Conservation (phyloP, 2,888 invertebrate species). For the Nomada lathburiana region DNA sequence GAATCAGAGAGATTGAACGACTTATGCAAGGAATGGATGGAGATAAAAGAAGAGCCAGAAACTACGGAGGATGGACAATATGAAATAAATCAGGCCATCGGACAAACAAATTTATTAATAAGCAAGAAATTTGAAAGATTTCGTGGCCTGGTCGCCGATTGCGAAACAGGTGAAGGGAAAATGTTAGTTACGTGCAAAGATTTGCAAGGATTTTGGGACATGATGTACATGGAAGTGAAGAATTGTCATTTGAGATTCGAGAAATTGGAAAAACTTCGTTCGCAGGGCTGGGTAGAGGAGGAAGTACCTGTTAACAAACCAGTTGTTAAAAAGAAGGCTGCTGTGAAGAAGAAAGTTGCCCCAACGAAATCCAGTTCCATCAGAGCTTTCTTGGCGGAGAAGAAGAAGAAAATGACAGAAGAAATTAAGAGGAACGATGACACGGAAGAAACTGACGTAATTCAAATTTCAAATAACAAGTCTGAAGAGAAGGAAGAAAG, state of each 20-base stretch:
- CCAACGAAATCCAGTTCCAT: constrained; percentile 66
- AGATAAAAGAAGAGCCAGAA: constrained; percentile 82
- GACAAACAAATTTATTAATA: constrained; percentile 91
- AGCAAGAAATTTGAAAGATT: constrained; percentile 93
- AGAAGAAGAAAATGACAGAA: constrained; percentile 69
- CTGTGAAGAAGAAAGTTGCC: constrained; percentile 44
- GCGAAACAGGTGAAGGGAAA: constrained; percentile 84
- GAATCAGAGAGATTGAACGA: constrained; percentile 86
- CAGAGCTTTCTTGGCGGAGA: constrained; percentile 71
- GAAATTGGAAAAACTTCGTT: constrained; percentile 69
- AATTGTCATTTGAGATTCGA: constrained; percentile 78
- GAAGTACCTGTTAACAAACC: constrained; percentile 68
- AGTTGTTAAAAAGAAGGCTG: constrained; percentile 46
- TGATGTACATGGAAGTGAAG: constrained; percentile 90
- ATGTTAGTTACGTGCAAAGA: constrained; percentile 88
- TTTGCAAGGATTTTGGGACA: constrained; percentile 95
- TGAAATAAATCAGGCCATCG: constrained; percentile 89
- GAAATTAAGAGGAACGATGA: background rate
- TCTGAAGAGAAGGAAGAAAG: background rate
- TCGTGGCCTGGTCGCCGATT: constrained; percentile 83
- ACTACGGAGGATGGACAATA: constrained; percentile 86
- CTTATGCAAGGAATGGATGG: constrained; percentile 86
- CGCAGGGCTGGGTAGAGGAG: constrained; percentile 85
- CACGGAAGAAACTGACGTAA: background rate
- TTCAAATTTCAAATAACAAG: background rate